These are phyloP conservation scores for Menidia beryllina DNA, from an alignment of 2,113 vertebrate species.

Conservation along the genomic window DNA sequence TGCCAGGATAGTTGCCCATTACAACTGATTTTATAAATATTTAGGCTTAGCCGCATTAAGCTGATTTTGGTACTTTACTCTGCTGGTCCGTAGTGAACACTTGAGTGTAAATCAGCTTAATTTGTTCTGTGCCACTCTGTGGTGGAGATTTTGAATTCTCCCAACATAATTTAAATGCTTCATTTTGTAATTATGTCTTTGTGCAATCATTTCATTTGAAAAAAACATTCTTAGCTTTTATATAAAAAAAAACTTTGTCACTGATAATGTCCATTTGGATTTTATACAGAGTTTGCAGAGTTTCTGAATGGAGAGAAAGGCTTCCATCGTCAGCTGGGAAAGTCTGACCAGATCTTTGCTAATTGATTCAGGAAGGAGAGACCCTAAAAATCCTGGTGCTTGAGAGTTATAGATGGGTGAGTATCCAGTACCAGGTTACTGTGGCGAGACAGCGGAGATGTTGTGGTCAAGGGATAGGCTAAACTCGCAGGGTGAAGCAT, in stretches of 20 bases:
- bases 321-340: conserved; percentile 77
- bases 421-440: conserved; percentile 66
- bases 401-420: conserved; percentile 46
- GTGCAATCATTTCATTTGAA: conserved; percentile 73
- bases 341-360: conserved; percentile 69
- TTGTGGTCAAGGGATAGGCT: conserved; percentile 70
- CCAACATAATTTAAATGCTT: conserved; percentile 75
- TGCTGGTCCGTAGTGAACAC: conserved; percentile 86
- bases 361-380: conserved; percentile 66
- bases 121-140: conserved; percentile 87
- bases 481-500: conserved; percentile 64
- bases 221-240: conserved; percentile 65
- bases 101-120: conserved; percentile 89
- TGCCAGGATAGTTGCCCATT: conserved; percentile 84
- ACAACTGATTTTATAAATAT: conserved; percentile 87
- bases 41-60: conserved; percentile 88
- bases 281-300: conserved; percentile 58
- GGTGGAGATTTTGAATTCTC: conserved; percentile 80
- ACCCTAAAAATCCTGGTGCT: conserved; percentile 62
- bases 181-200: conserved; percentile 73
- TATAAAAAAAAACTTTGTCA: background rate
- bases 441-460: conserved; percentile 79
- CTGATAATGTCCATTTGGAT: conserved; percentile 33
- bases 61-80: conserved; percentile 90
- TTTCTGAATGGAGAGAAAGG: conserved; percentile 59